A percentile compares a stretch with the other conserved stretches of the same genome.
These are phyloP conservation scores for Sus cebifrons DNA, from an alignment of 2,797 vertebrate species.

Conservation along the genomic window DNA sequence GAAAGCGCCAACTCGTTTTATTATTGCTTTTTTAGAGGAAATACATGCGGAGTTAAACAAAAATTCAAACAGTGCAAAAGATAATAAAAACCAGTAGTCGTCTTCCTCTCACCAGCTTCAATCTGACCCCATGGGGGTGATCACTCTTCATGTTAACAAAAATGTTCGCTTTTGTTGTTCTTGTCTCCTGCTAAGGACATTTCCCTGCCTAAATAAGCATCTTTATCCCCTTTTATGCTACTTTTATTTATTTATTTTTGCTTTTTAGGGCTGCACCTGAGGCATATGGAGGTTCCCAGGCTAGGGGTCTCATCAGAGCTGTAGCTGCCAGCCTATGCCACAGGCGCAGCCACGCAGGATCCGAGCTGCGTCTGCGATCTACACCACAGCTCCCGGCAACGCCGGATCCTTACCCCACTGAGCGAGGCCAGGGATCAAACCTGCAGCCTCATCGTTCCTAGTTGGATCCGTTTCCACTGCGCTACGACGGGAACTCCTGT, in stretches of 20 bases:
- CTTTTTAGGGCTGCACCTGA: too few relatives aligned
- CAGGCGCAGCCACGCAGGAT: too few relatives aligned
- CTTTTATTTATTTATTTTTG: background rate
- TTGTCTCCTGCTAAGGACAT: constrained; percentile 48
- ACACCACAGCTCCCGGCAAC: too few relatives aligned
- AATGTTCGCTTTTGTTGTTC: background rate
- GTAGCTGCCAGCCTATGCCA: too few relatives aligned
- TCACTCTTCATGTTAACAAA: background rate
- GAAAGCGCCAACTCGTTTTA: background rate
- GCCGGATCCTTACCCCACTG: too few relatives aligned
- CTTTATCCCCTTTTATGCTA: background rate
- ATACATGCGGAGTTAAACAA: background rate
- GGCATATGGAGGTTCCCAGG: too few relatives aligned
- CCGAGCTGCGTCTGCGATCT: too few relatives aligned
- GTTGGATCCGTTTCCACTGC: too few relatives aligned
- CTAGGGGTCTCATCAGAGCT: too few relatives aligned
- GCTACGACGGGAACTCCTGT: too few relatives aligned
- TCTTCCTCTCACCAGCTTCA: background rate
- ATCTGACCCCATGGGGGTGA: background rate
- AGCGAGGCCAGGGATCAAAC: too few relatives aligned
- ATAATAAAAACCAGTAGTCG: constrained; percentile 31
- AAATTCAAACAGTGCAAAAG: constrained; percentile 54
- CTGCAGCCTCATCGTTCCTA: too few relatives aligned
- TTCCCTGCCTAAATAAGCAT: background rate
- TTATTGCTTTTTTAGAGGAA: constrained; percentile 24